Evolutionary conservation across 64 coral and sea anemone species (phyloP).

Genomic region (Actinia equina): DNA sequence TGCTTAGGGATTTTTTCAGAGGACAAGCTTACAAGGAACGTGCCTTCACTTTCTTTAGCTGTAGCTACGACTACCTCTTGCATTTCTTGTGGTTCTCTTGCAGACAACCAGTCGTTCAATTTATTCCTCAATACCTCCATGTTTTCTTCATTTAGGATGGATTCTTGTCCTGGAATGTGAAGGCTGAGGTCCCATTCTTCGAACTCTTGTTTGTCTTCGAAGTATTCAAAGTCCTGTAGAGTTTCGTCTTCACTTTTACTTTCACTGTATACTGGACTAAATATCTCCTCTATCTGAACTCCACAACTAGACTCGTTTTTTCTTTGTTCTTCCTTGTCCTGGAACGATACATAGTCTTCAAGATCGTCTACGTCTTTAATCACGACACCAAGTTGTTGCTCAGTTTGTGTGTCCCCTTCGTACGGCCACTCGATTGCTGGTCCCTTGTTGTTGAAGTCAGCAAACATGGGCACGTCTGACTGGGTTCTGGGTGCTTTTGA

Average conservation of each 20-base stretch:
- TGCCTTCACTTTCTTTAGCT: too few species aligned
- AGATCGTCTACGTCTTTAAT: neutral
- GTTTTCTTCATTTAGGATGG: conserved; percentile 13
- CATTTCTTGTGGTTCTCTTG: neutral
- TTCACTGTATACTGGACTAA: neutral
- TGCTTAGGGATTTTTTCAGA: too few species aligned
- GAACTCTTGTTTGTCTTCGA: conserved; percentile 16
- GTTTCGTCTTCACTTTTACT: neutral
- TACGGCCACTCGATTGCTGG: neutral
- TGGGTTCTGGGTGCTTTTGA: neutral
- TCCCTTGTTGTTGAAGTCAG: neutral
- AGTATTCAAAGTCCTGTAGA: neutral
- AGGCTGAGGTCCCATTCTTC: conserved; percentile 7
- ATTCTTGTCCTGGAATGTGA: conserved; percentile 3
- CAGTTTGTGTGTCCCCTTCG: neutral
- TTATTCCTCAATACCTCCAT: neutral
- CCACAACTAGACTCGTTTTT: neutral
- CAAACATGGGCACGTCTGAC: neutral
- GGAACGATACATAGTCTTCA: neutral
- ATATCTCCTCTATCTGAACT: neutral
- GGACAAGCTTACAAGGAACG: too few species aligned
- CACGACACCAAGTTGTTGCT: neutral
- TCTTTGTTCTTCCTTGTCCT: neutral
- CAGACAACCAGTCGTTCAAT: neutral
- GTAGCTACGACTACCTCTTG: too few species aligned